phyloP scores from a whole-genome alignment of 2,888 invertebrate genomes.

The Margaritifera margaritifera region DNA sequence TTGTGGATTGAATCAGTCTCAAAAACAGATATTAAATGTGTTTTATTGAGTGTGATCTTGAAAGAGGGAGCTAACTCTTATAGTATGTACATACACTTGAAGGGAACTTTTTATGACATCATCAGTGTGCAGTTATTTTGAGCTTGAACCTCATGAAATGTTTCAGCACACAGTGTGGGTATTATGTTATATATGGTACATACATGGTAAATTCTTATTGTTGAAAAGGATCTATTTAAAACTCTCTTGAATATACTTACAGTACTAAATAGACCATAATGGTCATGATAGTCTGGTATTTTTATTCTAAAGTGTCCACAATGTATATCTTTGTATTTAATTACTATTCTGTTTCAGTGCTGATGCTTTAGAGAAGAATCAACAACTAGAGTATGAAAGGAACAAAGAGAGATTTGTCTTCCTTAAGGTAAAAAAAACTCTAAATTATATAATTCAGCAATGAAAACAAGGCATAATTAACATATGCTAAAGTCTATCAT shows the following conservation, averaged over 20 bases:
- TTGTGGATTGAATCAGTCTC: no score
- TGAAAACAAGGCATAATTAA: no score
- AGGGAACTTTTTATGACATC: not conserved
- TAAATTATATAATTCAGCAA: no score
- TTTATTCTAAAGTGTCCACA: not conserved
- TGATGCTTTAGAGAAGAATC: constrained; percentile 92
- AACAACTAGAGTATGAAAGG: constrained; percentile 94
- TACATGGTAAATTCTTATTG: not conserved
- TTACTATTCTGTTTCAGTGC: constrained; percentile 77
- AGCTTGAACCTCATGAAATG: not conserved
- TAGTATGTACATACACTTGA: no score
- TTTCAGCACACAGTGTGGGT: not conserved
- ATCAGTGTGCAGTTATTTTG: not conserved
- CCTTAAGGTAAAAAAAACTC: constrained; percentile 82
- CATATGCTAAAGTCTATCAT: no score
- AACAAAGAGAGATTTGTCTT: constrained; percentile 97
- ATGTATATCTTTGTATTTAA: not conserved
- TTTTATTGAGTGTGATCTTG: no score
- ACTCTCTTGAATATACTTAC: no score
- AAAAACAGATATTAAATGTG: no score
- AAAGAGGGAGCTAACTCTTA: no score
- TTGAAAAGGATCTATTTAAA: no score
- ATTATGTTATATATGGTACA: not conserved
- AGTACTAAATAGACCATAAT: not conserved
- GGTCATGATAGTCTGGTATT: no score